Evolutionary conservation across 2,888 invertebrate species (phyloP), one percentile per base, ranked within the genome.

Genomic region (Gortyna flavago): DNA sequence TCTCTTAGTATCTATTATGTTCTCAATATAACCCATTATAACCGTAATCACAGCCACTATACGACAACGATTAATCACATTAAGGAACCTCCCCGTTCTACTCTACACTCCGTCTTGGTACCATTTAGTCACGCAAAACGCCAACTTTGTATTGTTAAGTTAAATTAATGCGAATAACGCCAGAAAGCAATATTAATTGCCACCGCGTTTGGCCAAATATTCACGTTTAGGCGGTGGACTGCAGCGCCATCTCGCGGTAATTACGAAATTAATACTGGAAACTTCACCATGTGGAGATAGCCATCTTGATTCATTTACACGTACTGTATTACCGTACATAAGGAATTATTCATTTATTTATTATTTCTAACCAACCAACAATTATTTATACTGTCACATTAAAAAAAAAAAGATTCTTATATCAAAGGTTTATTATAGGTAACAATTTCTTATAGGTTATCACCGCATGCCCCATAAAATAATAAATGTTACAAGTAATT

Each of bases 151-250:
- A 94, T 94, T 94, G 94, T 94, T 93, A 92, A 93, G 92, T 93
- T 91, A 92, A 94, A 95, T 95, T 94, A 94, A 95, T 94, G 94
- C 87, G 91, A 90, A 90, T 90, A 87, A 92, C 91, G 93, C 91
- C 93, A 92, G 91, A 91, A 93, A 93, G 90, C 92, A 87, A 92
- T 93, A 94, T 94, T 93, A 94, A 94, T 95, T 92, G 93, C 92
- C 44, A 64, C 88, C 89, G 91, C 90, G 87, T 91, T 93, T 89
- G 88, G 88, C 89, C 91, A 92, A 92, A 93, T 93, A 93, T 91
- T 92, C 89, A 87, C 90, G 89, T 78, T 82, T 80, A 82, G 81
- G 70, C 73, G 72, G 83, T 80, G 80, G 81, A 88, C 87, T 92
- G 89, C 90, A 91, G 85, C 83, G 85, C 79, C 85, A 83, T 89